Conservation (phyloP, 2,113 vertebrate genomes). For the Psammodynastes pulverulentus region DNA sequence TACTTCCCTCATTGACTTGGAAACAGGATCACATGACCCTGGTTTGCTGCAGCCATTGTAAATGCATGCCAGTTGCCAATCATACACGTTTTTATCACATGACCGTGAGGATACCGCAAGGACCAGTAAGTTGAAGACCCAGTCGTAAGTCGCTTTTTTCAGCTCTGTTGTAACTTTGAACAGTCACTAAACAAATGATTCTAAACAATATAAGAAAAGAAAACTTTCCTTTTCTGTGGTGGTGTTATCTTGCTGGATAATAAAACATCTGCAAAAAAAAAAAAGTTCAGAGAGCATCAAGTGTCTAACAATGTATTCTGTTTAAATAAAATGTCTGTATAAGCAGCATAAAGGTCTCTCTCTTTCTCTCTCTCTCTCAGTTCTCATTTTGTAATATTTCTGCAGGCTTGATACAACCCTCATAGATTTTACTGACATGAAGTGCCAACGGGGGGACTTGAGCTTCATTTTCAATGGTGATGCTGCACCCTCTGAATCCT, state of each 20-base stretch:
- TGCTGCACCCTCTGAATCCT: slow-evolving; percentile 90
- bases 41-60: background rate
- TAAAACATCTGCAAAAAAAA: background rate
- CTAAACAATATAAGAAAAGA: background rate
- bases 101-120: no score
- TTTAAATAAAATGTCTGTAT: background rate
- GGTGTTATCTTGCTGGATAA: background rate
- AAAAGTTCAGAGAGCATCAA: background rate
- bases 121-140: background rate
- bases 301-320: background rate
- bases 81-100: background rate
- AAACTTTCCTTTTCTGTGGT: background rate
- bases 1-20: background rate
- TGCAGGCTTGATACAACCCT: slow-evolving; percentile 95
- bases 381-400: slow-evolving; percentile 13
- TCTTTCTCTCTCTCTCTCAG: background rate
- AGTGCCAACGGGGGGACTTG: slow-evolving; percentile 97
- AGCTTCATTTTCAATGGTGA: slow-evolving; percentile 99
- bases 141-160: background rate
- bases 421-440: slow-evolving; percentile 99
- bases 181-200: background rate
- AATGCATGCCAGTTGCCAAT: background rate
- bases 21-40: background rate
- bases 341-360: background rate
- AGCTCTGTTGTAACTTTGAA: background rate